Evolutionary conservation across 2,113 vertebrate genomes (phyloP).

Genomic region (Amphilophus citrinellus): DNA sequence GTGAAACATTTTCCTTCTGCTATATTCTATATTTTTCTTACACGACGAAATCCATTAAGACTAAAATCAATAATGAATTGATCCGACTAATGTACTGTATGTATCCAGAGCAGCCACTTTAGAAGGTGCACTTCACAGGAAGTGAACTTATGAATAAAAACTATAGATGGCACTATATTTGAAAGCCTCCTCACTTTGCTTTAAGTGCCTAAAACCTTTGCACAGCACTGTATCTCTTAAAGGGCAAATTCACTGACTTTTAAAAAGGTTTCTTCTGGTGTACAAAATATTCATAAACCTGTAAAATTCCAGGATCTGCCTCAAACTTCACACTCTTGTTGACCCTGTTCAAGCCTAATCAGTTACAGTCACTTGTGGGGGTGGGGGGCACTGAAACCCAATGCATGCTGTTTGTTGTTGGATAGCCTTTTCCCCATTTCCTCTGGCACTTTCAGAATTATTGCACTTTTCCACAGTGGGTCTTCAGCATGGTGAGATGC

Average conservation of each 20-base stretch:
- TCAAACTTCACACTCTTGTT: too few relatives aligned
- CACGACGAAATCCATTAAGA: slow-evolving; percentile 1
- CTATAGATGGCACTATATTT: background rate
- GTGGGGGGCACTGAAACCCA: too few relatives aligned
- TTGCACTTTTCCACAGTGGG: background rate
- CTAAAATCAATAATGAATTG: slow-evolving; percentile 9
- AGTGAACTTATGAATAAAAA: slow-evolving; percentile 1
- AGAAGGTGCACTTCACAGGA: background rate
- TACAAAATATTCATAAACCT: background rate
- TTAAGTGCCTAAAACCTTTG: background rate
- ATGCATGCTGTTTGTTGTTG: too few relatives aligned
- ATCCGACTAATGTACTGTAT: background rate
- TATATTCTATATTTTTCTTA: background rate
- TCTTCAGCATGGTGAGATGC: background rate
- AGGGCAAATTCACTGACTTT: background rate
- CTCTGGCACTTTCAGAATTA: background rate
- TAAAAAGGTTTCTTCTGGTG: background rate
- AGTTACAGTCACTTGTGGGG: background rate
- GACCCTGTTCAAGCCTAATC: background rate
- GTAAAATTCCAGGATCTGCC: background rate
- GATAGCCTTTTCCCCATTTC: background rate
- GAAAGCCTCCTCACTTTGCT: background rate
- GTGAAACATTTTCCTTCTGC: background rate
- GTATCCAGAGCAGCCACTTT: background rate
- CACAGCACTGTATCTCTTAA: background rate